These are phyloP conservation scores for Lamellibrachia satsuma DNA, from an alignment of 2,888 invertebrate genomes.

Conservation along the genomic window DNA sequence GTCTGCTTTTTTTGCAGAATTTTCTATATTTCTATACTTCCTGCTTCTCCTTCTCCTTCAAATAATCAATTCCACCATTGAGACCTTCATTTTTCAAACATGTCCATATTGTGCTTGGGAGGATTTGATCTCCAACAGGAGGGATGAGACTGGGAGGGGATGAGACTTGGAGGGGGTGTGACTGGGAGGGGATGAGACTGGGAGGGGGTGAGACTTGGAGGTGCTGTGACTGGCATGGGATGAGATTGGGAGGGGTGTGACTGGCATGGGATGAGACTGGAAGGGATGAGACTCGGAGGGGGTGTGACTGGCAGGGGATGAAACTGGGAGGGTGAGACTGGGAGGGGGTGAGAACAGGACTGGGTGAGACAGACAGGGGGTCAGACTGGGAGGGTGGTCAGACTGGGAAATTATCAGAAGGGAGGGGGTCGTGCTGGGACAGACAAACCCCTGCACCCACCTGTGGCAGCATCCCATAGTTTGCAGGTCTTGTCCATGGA, in stretches of 20 bases:
- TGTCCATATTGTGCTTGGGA: background rate
- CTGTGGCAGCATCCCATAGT: slow-evolving; percentile 59
- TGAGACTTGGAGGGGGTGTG: background rate
- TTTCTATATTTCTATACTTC: too few relatives aligned
- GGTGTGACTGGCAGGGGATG: background rate
- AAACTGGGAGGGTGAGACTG: background rate
- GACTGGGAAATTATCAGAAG: background rate
- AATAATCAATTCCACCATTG: too few relatives aligned
- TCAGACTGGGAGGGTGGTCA: too few relatives aligned
- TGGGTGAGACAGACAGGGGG: too few relatives aligned
- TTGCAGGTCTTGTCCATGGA: slow-evolving; percentile 66
- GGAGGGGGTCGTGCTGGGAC: background rate
- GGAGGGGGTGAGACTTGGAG: background rate
- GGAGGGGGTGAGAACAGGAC: background rate
- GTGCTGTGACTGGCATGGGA: too few relatives aligned
- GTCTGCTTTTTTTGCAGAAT: too few relatives aligned
- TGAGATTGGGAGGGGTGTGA: background rate
- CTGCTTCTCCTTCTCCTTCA: too few relatives aligned
- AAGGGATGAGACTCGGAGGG: background rate
- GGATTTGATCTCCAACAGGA: background rate
- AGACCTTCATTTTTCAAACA: too few relatives aligned
- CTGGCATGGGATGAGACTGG: background rate
- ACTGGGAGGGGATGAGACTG: background rate
- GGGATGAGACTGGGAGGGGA: background rate
- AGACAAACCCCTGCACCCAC: background rate